A percentile compares a stretch with the other conserved stretches of the same genome.
Conservation (phyloP, 2,888 invertebrate genomes). For the Hymenopus coronatus region DNA sequence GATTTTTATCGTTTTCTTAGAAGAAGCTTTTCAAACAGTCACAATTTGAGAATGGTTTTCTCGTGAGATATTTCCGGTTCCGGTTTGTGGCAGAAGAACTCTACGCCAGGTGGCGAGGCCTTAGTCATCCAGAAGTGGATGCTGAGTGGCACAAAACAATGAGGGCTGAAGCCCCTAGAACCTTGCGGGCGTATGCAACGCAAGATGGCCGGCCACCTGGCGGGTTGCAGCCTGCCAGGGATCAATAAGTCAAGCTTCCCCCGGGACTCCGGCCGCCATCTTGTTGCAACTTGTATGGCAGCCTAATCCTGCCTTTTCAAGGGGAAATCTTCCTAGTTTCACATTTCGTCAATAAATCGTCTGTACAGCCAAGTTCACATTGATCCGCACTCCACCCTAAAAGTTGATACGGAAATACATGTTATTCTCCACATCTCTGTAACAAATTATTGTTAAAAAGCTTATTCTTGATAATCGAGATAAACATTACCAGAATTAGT, state of each 20-base stretch:
- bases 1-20: too few relatives aligned
- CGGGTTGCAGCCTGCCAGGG: conserved; percentile 14
- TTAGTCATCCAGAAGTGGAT: not conserved
- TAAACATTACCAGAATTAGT: too few relatives aligned
- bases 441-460: too few relatives aligned
- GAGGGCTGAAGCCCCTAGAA: not conserved
- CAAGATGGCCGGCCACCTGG: conserved; percentile 18
- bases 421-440: too few relatives aligned
- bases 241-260: conserved; percentile 15
- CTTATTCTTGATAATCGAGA: too few relatives aligned
- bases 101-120: not conserved
- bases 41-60: too few relatives aligned
- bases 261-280: not conserved
- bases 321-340: not conserved
- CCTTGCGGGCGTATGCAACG: not conserved
- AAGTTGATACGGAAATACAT: too few relatives aligned
- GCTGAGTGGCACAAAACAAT: not conserved
- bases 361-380: too few relatives aligned
- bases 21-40: too few relatives aligned
- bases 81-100: not conserved
- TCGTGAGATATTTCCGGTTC: not conserved
- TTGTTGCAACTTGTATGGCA: conserved; percentile 9
- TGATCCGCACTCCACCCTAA: too few relatives aligned
- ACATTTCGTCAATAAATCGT: too few relatives aligned
- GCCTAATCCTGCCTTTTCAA: conserved; percentile 1